Conservation (phyloP, 1,140 invertebrate species). For the Euura saliciscinereae region DNA sequence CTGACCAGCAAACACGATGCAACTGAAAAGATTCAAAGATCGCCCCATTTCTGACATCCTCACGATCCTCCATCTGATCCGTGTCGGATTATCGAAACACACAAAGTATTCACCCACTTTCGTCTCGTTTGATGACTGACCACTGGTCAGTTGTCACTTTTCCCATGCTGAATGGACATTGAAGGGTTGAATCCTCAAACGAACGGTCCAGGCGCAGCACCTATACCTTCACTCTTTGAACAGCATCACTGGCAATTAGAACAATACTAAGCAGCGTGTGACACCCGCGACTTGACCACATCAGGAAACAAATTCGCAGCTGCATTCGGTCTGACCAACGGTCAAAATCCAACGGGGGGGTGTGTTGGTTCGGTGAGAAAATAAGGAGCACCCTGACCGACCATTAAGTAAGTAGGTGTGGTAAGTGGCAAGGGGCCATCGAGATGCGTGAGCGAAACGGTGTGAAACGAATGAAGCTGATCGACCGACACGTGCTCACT, state of each 20-base stretch:
- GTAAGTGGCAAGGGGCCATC: not conserved
- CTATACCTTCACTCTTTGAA: not conserved
- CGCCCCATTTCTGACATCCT: too few species aligned
- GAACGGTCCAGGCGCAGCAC: not conserved
- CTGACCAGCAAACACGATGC: too few species aligned
- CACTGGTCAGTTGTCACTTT: not conserved
- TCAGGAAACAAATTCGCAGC: not conserved
- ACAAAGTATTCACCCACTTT: not conserved
- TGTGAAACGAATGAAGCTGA: slow-evolving; percentile 13
- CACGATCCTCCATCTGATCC: too few species aligned
- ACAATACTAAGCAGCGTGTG: slow-evolving; percentile 6
- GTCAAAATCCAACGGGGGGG: too few species aligned
- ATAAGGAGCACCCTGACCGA: too few species aligned
- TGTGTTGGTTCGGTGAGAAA: too few species aligned
- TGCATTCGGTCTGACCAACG: too few species aligned
- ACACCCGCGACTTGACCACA: not conserved
- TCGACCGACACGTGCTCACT: slow-evolving; percentile 36
- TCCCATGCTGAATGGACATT: not conserved
- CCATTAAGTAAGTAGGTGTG: too few species aligned
- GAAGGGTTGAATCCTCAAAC: not conserved
- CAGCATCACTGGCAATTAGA: not conserved
- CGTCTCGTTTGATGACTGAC: not conserved
- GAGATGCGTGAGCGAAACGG: not conserved
- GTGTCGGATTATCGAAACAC: not conserved
- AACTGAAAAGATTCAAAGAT: too few species aligned